Evolutionary conservation across 2,888 invertebrate genomes (phyloP).

Genomic region (Agrotis clavis): DNA sequence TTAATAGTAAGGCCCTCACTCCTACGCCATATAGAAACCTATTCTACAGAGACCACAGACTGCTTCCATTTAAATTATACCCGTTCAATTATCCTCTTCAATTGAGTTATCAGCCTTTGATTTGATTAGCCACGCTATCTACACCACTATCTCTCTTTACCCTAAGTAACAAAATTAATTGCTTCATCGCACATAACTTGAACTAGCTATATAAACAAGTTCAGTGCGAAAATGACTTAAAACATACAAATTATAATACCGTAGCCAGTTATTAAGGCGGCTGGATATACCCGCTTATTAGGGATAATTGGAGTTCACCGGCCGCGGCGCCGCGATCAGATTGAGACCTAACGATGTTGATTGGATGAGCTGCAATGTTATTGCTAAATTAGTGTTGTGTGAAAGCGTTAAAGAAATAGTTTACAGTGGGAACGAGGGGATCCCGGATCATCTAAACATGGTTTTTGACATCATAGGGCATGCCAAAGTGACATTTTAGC

Average conservation of each 20-base stretch:
- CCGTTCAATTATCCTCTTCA: not conserved
- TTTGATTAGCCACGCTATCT: not conserved
- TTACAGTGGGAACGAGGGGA: not conserved
- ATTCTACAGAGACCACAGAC: not conserved
- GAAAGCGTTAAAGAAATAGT: not conserved
- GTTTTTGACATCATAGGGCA: not conserved
- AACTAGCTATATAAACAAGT: slow-evolving; percentile 32
- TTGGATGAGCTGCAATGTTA: slow-evolving; percentile 20
- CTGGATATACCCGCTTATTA: slow-evolving; percentile 36
- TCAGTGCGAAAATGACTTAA: slow-evolving; percentile 45
- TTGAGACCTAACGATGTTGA: slow-evolving; percentile 34
- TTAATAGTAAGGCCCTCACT: too few relatives aligned
- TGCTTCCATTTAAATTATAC: not conserved
- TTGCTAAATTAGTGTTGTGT: slow-evolving; percentile 1
- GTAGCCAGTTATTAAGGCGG: slow-evolving; percentile 27
- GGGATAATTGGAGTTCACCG: slow-evolving; percentile 25
- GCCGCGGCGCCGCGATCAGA: slow-evolving; percentile 21
- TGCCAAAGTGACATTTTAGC: too few relatives aligned
- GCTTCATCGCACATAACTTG: slow-evolving; percentile 27
- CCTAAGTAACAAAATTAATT: slow-evolving; percentile 25
- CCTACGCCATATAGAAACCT: not conserved
- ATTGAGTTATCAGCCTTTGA: not conserved
- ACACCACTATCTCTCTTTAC: not conserved
- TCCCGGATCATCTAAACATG: not conserved
- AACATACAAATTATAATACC: slow-evolving; percentile 51